Evolutionary conservation across 2,888 invertebrate genomes (phyloP), one percentile per base, ranked within the genome.

Genomic region (Agriopis marginaria): DNA sequence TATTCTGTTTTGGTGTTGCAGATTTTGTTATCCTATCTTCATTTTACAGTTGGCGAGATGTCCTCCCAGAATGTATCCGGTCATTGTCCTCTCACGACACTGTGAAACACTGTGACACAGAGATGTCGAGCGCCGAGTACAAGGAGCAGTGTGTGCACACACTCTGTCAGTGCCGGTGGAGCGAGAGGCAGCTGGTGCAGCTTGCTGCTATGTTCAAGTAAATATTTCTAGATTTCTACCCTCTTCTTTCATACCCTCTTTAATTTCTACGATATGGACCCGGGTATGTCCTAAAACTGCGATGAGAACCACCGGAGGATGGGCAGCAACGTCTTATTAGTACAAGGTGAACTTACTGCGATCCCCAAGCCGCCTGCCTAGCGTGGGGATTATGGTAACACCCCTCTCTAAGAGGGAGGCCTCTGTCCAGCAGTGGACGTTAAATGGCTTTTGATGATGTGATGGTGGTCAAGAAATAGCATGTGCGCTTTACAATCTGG

Each of bases 181-280:
- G 92, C 9, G 89, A 95, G 39, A 86, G 89, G 60, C 95, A 96
- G 77, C 83, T 96, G 65, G 95, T 96, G n/a, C 94, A 96, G 39
- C 86, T 97, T 1, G 93, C 96, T 63, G 93, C 95, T 75, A 96
- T 96, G 96, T 97, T 97, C 82, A 95, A 94, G 97, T 97, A 85
- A 81, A 86, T 80, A 51, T 59, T 49, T 47, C 45, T 51, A 59
- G 51, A 8, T 56, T 51, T 23, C 11, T 23, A 49, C 32, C 3
- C 32, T 32, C 5, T 32, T 32, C 17, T n/a, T n/a, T n/a, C n/a
- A n/a, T 23, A 49, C 32, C 3, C 32, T 32, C 5, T 32, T 32
- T 2, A 23, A 23, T 23, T 23, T 23, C 17, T 23, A 23, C 0
- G 2, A 23, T 23, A 23, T 23, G 17, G 17, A 23, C 17, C 17